Evolutionary conservation across 2,797 vertebrate genomes (phyloP).

Genomic region (Euthynnus affinis): DNA sequence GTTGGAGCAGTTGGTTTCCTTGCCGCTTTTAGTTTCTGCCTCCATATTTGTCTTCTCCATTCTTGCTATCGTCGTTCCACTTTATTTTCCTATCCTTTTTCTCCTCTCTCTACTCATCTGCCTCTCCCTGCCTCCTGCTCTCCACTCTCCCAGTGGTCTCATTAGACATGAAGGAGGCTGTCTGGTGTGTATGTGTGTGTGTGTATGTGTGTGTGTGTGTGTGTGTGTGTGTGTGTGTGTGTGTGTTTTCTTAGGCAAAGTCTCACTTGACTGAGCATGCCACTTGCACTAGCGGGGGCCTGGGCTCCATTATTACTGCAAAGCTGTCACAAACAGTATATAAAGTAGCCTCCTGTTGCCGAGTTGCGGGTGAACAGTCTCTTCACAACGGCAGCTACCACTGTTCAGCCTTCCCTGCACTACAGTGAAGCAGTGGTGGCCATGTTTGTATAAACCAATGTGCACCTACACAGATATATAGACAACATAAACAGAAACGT

Average conservation of each 20-base stretch:
- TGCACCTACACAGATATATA: conserved; percentile 18
- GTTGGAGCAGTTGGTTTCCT: conserved; percentile 36
- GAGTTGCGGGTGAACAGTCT: conserved; percentile 63
- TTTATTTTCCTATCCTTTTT: conserved; percentile 47
- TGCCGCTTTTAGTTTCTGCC: conserved; percentile 19
- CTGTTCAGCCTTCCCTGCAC: conserved; percentile 22
- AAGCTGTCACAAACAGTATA: conserved; percentile 82
- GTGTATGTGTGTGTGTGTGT: conserved; percentile 21
- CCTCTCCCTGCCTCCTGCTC: conserved; percentile 65
- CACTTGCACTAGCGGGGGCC: conserved; percentile 75
- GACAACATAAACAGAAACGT: conserved; percentile 11
- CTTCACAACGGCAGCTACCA: conserved; percentile 64
- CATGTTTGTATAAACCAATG: conserved; percentile 26
- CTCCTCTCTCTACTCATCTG: conserved; percentile 43
- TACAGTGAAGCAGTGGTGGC: conserved; percentile 32
- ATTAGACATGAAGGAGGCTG: conserved; percentile 77
- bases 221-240: conserved; percentile 43
- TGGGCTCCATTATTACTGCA: conserved; percentile 83
- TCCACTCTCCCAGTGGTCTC: conserved; percentile 78
- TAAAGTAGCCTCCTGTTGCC: conserved; percentile 78
- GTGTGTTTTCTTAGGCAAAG: conserved; percentile 72
- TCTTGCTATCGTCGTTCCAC: conserved; percentile 30
- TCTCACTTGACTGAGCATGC: conserved; percentile 83
- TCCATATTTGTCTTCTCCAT: conserved; percentile 23
- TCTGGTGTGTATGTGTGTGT: conserved; percentile 54